phyloP scores from a whole-genome alignment of 2,113 vertebrate species.

The Bettongia penicillata region DNA sequence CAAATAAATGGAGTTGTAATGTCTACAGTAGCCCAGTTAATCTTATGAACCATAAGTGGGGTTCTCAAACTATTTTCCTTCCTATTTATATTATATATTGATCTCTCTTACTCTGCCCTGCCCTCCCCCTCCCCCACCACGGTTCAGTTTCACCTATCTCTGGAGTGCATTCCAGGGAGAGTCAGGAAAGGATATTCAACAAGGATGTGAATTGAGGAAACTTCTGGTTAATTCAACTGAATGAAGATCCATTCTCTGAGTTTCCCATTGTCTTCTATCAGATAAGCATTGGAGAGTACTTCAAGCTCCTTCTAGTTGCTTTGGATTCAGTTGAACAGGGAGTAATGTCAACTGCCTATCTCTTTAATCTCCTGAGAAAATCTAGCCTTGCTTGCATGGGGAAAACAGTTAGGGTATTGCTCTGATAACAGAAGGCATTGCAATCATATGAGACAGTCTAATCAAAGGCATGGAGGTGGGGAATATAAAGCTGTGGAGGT shows the following conservation, averaged over 20 bases:
- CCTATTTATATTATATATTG: no score
- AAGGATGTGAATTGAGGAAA: neutral
- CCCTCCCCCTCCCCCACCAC: no score
- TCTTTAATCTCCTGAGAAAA: neutral
- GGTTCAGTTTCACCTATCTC: neutral
- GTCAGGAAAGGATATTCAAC: neutral
- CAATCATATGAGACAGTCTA: neutral
- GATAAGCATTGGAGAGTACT: neutral
- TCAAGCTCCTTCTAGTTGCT: neutral
- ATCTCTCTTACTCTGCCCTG: no score
- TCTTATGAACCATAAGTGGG: no score
- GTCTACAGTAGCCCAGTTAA: no score
- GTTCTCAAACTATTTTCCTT: no score
- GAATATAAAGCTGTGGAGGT: neutral
- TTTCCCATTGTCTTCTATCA: neutral
- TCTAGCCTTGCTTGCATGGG: neutral
- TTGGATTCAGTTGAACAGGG: neutral
- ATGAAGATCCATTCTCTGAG: neutral
- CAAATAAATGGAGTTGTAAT: no score
- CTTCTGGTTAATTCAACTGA: neutral
- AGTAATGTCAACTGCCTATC: neutral
- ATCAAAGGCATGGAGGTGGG: neutral
- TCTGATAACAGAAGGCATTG: neutral
- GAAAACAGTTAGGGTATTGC: neutral
- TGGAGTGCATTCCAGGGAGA: neutral